phyloP scores from a whole-genome alignment of 2,797 vertebrate genomes.

The Xenentodon cancila region DNA sequence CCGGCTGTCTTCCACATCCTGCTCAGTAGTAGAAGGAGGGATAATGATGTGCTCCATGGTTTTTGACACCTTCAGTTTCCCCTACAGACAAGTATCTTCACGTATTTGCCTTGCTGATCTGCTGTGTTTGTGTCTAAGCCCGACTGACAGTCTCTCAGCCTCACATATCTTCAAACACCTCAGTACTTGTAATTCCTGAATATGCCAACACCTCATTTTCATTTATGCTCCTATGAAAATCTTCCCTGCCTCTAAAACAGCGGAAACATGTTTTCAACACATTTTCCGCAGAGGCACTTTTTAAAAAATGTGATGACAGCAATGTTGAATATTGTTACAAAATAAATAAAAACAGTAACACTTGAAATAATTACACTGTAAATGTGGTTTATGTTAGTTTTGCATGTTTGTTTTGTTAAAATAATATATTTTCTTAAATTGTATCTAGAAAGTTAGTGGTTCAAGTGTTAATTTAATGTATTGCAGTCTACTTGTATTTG shows the following conservation, averaged over 20 bases:
- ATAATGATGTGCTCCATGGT: conserved; percentile 48
- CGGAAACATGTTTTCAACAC: too few relatives aligned
- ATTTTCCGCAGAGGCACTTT: too few relatives aligned
- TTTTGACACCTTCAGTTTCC: conserved; percentile 47
- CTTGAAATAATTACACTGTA: too few relatives aligned
- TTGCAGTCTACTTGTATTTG: too few relatives aligned
- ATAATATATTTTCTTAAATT: too few relatives aligned
- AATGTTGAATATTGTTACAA: too few relatives aligned
- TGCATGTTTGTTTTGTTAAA: too few relatives aligned
- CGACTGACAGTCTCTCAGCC: conserved; percentile 6
- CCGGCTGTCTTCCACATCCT: conserved; percentile 25
- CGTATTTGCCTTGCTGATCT: conserved; percentile 17
- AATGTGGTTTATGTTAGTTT: too few relatives aligned
- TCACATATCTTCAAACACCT: conserved; percentile 2
- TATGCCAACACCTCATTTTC: conserved; percentile 10
- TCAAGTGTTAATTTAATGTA: too few relatives aligned
- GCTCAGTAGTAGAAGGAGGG: conserved; percentile 32
- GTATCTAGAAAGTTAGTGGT: too few relatives aligned
- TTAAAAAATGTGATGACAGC: too few relatives aligned
- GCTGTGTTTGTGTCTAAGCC: background rate
- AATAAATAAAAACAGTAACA: too few relatives aligned
- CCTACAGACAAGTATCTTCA: conserved; percentile 34
- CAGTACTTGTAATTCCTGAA: background rate
- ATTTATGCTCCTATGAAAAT: background rate
- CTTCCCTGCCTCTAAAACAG: conserved; percentile 7